Evolutionary conservation across 1,140 invertebrate species (phyloP).

Genomic region (Thaumetopoea pityocampa): DNA sequence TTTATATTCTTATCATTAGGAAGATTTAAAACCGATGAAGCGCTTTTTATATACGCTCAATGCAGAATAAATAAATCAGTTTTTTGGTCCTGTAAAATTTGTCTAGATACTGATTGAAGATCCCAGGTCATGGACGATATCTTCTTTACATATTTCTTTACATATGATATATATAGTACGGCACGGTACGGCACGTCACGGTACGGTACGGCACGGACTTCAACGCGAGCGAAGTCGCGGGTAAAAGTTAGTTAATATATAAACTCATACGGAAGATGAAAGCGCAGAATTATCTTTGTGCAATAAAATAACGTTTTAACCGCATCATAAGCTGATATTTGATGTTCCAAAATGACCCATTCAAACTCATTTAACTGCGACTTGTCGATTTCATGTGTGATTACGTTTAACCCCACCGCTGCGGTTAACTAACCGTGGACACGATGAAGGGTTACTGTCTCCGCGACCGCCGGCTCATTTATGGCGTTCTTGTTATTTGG

Average conservation of each 20-base stretch:
- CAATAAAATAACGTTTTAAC: constrained; percentile 7
- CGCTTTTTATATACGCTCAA: too few species aligned
- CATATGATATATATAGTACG: too few species aligned
- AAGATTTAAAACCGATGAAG: too few species aligned
- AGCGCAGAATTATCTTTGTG: too few species aligned
- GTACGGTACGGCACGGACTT: too few species aligned
- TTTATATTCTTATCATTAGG: too few species aligned
- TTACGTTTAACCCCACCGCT: constrained; percentile 30
- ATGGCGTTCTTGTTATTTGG: constrained; percentile 47
- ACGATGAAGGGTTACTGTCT: constrained; percentile 54
- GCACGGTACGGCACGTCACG: too few species aligned
- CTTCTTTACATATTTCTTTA: too few species aligned
- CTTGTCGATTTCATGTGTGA: constrained; percentile 52
- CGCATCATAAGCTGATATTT: constrained; percentile 21
- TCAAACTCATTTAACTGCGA: constrained; percentile 46
- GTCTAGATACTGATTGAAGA: neutral
- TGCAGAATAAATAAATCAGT: too few species aligned
- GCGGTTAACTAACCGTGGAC: constrained; percentile 59
- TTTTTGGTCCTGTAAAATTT: neutral
- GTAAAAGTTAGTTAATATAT: too few species aligned
- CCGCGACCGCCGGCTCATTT: constrained; percentile 55
- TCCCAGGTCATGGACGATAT: neutral
- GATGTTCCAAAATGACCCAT: constrained; percentile 38
- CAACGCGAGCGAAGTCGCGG: too few species aligned
- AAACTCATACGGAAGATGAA: too few species aligned